phyloP scores from a whole-genome alignment of 2,888 invertebrate species.

The Tipula confusa region DNA sequence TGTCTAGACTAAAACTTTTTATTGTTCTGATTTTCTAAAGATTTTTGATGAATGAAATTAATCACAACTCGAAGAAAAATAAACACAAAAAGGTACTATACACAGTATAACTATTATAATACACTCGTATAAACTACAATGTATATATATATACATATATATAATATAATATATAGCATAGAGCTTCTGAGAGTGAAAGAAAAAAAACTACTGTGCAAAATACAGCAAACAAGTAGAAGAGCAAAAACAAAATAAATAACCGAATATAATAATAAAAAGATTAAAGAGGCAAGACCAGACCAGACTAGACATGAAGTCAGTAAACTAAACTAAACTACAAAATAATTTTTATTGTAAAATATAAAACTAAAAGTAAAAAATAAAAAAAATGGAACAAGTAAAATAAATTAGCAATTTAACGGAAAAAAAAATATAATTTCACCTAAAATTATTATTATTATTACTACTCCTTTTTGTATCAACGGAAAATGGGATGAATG shows the following conservation, averaged over 20 bases:
- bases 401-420: background rate
- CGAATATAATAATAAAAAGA: conserved; percentile 14
- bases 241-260: background rate
- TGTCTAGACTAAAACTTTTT: conserved; percentile 21
- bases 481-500: background rate
- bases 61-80: background rate
- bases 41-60: conserved; percentile 25
- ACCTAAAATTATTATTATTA: conserved; percentile 5
- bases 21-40: conserved; percentile 25
- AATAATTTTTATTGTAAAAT: background rate
- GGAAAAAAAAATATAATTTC: background rate
- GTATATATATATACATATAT: background rate
- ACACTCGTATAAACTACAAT: background rate
- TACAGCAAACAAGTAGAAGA: background rate
- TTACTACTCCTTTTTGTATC: background rate
- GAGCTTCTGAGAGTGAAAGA: background rate
- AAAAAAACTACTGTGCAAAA: background rate
- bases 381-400: conserved; percentile 5
- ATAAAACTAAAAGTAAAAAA: background rate
- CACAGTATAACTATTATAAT: background rate
- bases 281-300: conserved; percentile 15
- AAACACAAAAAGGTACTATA: background rate
- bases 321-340: conserved; percentile 20
- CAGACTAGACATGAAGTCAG: conserved; percentile 25
- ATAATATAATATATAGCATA: background rate